Conservation (phyloP, 2,113 vertebrate genomes). For the Gymnogyps californianus region DNA sequence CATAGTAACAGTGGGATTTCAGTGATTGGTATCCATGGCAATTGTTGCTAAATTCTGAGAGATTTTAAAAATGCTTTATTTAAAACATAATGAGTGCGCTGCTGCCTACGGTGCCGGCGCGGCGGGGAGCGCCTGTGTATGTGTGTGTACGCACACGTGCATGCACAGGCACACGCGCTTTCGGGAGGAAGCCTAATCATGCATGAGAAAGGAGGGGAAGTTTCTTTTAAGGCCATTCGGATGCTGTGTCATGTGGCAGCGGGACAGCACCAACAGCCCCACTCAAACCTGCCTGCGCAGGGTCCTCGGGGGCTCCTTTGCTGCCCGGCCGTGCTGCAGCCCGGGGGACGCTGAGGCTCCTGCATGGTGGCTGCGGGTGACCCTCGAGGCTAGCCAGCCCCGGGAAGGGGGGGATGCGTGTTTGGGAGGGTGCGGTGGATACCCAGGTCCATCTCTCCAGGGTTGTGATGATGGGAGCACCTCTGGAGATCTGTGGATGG, state of each 20-base stretch:
- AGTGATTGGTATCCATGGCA: conserved; percentile 70
- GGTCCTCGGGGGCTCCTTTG: background rate
- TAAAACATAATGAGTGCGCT: background rate
- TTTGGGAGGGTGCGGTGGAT: background rate
- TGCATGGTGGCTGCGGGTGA: background rate
- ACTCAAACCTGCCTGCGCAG: accelerated
- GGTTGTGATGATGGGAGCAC: background rate
- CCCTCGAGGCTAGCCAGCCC: background rate
- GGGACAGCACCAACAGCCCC: background rate
- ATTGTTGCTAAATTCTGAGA: conserved; percentile 61
- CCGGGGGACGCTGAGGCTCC: background rate
- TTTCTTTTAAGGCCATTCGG: background rate
- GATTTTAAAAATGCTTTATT: conserved; percentile 38
- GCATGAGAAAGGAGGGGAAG: background rate
- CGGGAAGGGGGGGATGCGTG: accelerated
- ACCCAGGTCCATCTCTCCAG: accelerated
- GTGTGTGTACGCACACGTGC: background rate
- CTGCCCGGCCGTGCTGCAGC: background rate
- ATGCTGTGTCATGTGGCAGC: background rate
- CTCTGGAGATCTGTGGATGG: background rate
- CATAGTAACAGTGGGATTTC: conserved; percentile 60
- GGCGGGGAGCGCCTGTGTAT: background rate
- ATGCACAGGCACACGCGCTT: background rate
- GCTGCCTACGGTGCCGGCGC: background rate
- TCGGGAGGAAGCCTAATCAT: background rate